These are phyloP conservation scores for Erythrolamprus reginae DNA, from an alignment of 2,113 vertebrate species.

Conservation along the genomic window DNA sequence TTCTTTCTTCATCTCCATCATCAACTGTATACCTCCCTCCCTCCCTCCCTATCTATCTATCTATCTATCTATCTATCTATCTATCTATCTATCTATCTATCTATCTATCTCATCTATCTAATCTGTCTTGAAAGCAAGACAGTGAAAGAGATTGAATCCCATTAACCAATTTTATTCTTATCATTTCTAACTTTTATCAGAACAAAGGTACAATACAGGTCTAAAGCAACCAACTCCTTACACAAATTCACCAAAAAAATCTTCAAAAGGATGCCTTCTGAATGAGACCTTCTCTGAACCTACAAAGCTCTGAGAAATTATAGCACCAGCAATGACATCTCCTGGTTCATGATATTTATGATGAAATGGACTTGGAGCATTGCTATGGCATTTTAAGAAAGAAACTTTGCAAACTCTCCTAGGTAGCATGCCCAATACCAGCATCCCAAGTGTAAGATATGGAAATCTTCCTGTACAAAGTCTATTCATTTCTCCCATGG, in stretches of 20 bases:
- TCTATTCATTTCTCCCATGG: not conserved
- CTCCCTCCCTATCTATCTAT: no score
- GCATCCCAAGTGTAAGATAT: not conserved
- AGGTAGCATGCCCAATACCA: not conserved
- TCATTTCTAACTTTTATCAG: not conserved
- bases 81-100: no score
- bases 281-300: not conserved
- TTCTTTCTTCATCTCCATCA: no score
- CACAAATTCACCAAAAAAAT: not conserved
- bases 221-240: not conserved
- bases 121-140: not conserved
- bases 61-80: no score
- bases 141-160: not conserved
- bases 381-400: not conserved
- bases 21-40: no score
- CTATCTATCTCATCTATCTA: no score
- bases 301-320: not conserved
- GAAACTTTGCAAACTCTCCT: not conserved
- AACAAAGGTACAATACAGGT: not conserved
- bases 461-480: not conserved
- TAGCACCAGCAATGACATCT: not conserved
- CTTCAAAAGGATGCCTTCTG: not conserved
- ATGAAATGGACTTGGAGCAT: not conserved
- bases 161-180: not conserved
- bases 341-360: not conserved